Percentiles rank a stretch among this genome's conserved stretches.
These are phyloP conservation scores for Apostichopus parvimensis DNA, from an alignment of 35 echinoderm and acorn worm genomes.

Conservation along the genomic window DNA sequence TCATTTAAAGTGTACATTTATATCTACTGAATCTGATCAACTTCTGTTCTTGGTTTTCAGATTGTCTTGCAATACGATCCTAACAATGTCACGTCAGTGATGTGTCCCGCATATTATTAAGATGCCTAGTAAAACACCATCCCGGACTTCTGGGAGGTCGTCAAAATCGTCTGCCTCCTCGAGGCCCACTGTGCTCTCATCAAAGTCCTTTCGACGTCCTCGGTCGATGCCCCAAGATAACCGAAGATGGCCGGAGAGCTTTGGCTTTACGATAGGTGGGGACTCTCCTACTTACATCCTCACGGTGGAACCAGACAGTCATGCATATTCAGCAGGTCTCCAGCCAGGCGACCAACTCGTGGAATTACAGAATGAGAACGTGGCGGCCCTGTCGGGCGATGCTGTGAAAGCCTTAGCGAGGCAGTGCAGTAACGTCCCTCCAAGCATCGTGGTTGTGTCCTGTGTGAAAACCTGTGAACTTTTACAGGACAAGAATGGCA, in stretches of 20 bases:
- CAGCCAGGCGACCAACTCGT: constrained; percentile 94
- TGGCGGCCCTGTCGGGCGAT: constrained; percentile 60
- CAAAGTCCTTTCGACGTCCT: constrained; percentile 59
- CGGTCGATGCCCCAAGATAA: constrained; percentile 87
- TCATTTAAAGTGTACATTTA: too few species aligned
- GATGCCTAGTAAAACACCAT: constrained; percentile 49
- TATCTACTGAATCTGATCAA: too few species aligned
- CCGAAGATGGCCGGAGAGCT: constrained; percentile 80
- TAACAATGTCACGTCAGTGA: too few species aligned
- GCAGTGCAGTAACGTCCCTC: constrained; percentile 83
- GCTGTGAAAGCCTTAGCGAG: constrained; percentile 71
- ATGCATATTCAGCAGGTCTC: constrained; percentile 82
- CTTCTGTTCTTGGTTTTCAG: too few species aligned
- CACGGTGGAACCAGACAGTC: constrained; percentile 55
- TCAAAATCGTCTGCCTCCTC: constrained; percentile 58
- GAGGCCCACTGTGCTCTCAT: constrained; percentile 28
- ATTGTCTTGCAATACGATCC: too few species aligned
- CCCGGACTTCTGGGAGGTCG: constrained; percentile 7
- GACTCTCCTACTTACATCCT: constrained; percentile 89
- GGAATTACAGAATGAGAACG: constrained; percentile 72
- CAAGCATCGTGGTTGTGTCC: constrained; percentile 90
- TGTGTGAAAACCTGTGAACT: constrained; percentile 86
- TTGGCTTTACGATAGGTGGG: constrained; percentile 87
- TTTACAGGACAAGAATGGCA: constrained; percentile 80
- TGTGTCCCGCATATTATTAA: background rate